Conservation (phyloP, 1,140 invertebrate genomes). For the Drosophila jambulina region DNA sequence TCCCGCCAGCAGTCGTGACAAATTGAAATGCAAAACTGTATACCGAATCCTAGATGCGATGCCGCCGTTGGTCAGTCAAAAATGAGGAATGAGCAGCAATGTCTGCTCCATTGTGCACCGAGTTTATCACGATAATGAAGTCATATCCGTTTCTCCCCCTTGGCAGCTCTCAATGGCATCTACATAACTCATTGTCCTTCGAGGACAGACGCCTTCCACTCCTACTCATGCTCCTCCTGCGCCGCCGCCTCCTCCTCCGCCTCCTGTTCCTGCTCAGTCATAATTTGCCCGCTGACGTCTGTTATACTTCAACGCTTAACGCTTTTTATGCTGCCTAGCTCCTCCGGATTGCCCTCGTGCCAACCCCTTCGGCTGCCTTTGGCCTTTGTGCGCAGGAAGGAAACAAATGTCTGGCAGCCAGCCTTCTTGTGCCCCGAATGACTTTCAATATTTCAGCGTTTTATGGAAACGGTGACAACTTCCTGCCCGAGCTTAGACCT, state of each 20-base stretch:
- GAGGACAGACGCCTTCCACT: background rate
- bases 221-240: background rate
- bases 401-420: constrained; percentile 72
- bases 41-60: constrained; percentile 15
- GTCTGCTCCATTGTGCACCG: constrained; percentile 55
- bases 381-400: constrained; percentile 63
- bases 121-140: constrained; percentile 80
- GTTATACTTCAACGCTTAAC: constrained; percentile 69
- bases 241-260: constrained; percentile 15
- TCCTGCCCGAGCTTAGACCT: constrained; percentile 50
- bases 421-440: constrained; percentile 63
- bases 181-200: constrained; percentile 65
- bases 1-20: constrained; percentile 26
- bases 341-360: constrained; percentile 16
- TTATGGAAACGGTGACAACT: constrained; percentile 76
- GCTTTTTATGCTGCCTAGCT: constrained; percentile 42
- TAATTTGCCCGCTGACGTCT: constrained; percentile 75
- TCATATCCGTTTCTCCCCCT: constrained; percentile 52
- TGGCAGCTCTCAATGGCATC: constrained; percentile 50
- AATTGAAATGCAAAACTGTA: constrained; percentile 48
- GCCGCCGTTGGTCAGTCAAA: constrained; percentile 23
- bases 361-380: constrained; percentile 24
- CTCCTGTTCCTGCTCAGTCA: constrained; percentile 44
- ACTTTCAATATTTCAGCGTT: constrained; percentile 81
- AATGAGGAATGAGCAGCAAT: constrained; percentile 41